These are phyloP conservation scores for Acholoe squamosa DNA, from an alignment of 2,888 invertebrate genomes.

Conservation along the genomic window DNA sequence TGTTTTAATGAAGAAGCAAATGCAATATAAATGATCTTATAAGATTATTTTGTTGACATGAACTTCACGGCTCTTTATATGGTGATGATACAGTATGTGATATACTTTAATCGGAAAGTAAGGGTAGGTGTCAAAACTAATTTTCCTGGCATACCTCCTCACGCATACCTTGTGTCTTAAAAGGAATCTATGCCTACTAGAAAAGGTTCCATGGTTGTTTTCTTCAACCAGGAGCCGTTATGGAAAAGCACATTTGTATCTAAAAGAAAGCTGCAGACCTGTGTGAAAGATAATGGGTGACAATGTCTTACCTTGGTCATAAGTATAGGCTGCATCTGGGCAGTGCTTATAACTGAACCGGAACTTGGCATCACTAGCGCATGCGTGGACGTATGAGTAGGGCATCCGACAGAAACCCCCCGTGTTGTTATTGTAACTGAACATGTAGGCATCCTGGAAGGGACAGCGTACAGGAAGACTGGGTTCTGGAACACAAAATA, in stretches of 20 bases:
- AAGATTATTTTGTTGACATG: too few relatives aligned
- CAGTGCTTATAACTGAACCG: conserved; percentile 69
- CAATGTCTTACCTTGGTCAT: conserved; percentile 64
- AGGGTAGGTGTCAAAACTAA: too few relatives aligned
- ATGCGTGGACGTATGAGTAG: conserved; percentile 67
- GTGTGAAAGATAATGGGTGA: neutral
- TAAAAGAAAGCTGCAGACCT: neutral
- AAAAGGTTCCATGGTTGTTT: neutral
- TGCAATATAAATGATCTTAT: too few relatives aligned
- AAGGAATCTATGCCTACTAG: too few relatives aligned
- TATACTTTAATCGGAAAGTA: too few relatives aligned
- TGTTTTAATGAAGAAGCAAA: too few relatives aligned
- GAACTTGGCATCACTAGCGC: conserved; percentile 67
- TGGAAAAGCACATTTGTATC: neutral
- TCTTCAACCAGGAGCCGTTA: neutral
- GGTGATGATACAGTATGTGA: too few relatives aligned
- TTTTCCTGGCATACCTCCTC: too few relatives aligned
- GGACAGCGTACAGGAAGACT: conserved; percentile 66
- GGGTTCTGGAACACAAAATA: conserved; percentile 56
- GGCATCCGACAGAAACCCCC: conserved; percentile 70
- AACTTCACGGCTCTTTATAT: too few relatives aligned
- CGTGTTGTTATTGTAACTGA: conserved; percentile 71
- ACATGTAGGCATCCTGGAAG: conserved; percentile 69
- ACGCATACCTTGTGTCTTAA: too few relatives aligned
- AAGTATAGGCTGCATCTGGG: conserved; percentile 69